Evolutionary conservation across 2,888 invertebrate species (phyloP).

Genomic region (Camptogramma bilineatum): DNA sequence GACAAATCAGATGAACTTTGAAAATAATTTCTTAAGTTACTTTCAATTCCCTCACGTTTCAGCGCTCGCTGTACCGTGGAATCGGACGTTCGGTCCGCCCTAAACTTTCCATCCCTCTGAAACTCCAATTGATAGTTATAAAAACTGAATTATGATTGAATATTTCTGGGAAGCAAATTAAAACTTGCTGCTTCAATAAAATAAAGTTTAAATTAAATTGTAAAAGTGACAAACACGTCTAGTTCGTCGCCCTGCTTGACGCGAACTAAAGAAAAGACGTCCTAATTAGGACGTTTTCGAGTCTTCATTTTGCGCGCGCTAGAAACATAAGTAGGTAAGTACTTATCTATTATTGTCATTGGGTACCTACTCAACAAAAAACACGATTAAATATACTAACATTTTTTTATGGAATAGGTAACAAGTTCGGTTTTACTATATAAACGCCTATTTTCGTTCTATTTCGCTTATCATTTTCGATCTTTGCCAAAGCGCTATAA

Average conservation of each 20-base stretch:
- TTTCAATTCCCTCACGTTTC: constrained; percentile 56
- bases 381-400: too few relatives aligned
- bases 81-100: constrained; percentile 40
- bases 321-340: too few relatives aligned
- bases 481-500: constrained; percentile 28
- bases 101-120: constrained; percentile 43
- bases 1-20: constrained; percentile 47
- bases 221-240: too few relatives aligned
- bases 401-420: background rate
- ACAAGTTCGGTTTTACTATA: background rate
- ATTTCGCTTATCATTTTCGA: constrained; percentile 28
- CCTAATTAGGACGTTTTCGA: too few relatives aligned
- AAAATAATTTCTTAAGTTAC: constrained; percentile 64
- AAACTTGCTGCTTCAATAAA: constrained; percentile 20
- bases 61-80: constrained; percentile 44
- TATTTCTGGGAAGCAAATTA: constrained; percentile 31
- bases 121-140: constrained; percentile 39
- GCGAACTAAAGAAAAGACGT: too few relatives aligned
- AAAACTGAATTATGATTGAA: constrained; percentile 31
- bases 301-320: too few relatives aligned
- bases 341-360: too few relatives aligned
- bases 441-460: constrained; percentile 12
- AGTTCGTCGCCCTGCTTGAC: too few relatives aligned
- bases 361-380: background rate
- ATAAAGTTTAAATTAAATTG: background rate